Base-by-base conservation (phyloP, 2,888 invertebrate genomes). In the Apeira syringaria region DNA sequence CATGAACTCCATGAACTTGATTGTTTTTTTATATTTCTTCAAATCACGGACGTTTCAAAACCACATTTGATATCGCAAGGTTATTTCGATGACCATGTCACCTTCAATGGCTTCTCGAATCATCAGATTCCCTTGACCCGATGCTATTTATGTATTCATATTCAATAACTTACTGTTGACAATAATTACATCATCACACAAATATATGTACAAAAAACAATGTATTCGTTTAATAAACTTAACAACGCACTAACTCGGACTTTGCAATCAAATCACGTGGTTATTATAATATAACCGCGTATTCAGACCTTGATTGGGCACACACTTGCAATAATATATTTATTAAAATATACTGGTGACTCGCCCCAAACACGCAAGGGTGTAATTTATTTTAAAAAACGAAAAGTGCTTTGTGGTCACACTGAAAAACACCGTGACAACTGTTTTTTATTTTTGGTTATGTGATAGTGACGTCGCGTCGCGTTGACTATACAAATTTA, bases 251-350 rank as follows among this genome's bases (percentile, higher is more conserved):
- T 27, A 27, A 10, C 11, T 25, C 24, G 5, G 18, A 24, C 30
- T 38, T 35, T 3, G 37, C 29, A 50, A 28, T 8, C 47, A 11
- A 40, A 37, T 35, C 43, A 47, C 40, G 47, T 22, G 39, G 38
- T 20, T 31, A 43, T 50, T 50, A 41, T 35, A 43, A 47, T 41
- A 44, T 37, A 27, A 39, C 40, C 39, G 43, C 47, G 29, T 30
- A 20, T 4, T 39, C 37, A 36, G 11, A 38, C 33, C 33, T 30
- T 39, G 29, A 28, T 33, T 37, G n/a, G 12, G 33, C 31, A 17
- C 34, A 41, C 31, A 28, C 37, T 35, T 32, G 27, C 17, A 36
- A 30, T 44, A 33, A 22, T 1, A 24, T 1, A 24, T 24, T 8
- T 24, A 24, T 22, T 22, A 3, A 22, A 7, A n/a, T 7, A 22